Evolutionary conservation across 1,140 invertebrate genomes (phyloP), one percentile per base, ranked within the genome.

Genomic region (Odontomachus brunneus): DNA sequence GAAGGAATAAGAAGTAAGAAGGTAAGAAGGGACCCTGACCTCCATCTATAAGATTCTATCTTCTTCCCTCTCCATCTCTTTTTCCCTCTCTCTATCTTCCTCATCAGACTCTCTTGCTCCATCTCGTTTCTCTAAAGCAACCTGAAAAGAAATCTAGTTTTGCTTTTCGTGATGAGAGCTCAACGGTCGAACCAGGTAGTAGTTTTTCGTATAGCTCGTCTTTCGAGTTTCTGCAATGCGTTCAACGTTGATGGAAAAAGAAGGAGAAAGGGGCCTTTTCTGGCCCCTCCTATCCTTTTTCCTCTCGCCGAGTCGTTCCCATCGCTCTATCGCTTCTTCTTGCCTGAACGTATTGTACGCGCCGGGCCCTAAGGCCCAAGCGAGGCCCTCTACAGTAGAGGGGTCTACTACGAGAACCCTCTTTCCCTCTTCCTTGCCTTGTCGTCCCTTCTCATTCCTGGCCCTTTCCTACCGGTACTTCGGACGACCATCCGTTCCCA

Each of bases 101-200:
- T 55, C 51, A 51, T n/a, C n/a, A n/a, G n/a, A n/a, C 71, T 82
- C 76, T 74, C 82, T n/a, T n/a, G 5, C 51, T 53, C 51, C n/a
- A 4, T 15, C 51, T 38, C 17, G 29, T 57, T 26, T 78, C 19
- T 59, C 33, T 48, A 29, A 81, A 86, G 85, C 49, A 67, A 65
- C 72, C 73, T 82, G 80, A 86, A 90, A 87, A 84, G 86, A 82
- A 80, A 88, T 85, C 82, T 74, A 84, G 89, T 87, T 89, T 81
- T 60, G 57, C 55, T 83, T 51, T 48, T 84, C 55, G 19, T 38
- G 38, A 67, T 53, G 55, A 73, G 72, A 84, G 53, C 73, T 55
- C 63, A 85, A 82, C 83, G 84, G 78, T 83, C 86, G 86, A 83
- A 59, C 60, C 90, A 91, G 91, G 90, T 91, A 91, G 89, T 86